phyloP scores from a whole-genome alignment of 2,888 invertebrate genomes.

The Orchesella flavescens region DNA sequence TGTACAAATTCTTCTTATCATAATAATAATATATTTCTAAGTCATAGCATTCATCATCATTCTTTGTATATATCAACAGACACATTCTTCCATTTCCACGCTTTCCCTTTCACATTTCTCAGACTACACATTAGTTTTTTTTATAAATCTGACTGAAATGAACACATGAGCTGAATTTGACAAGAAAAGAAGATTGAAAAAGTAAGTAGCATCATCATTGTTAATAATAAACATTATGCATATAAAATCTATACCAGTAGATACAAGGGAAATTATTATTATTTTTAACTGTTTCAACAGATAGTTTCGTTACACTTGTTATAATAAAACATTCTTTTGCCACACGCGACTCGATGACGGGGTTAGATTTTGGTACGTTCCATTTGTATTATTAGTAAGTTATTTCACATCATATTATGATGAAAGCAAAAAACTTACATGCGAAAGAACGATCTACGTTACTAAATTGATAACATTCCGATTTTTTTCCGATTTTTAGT shows the following conservation, averaged over 20 bases:
- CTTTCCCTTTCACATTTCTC: too few species aligned
- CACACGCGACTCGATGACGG: neutral
- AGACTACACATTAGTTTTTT: too few species aligned
- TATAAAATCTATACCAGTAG: constrained; percentile 4
- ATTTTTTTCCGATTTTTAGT: constrained; percentile 11
- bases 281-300: neutral
- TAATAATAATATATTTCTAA: too few species aligned
- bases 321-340: constrained; percentile 12
- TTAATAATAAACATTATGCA: constrained; percentile 5
- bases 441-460: constrained; percentile 60
- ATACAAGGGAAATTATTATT: neutral
- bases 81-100: too few species aligned
- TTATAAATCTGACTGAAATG: neutral
- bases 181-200: too few species aligned
- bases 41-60: too few species aligned
- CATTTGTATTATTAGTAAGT: neutral
- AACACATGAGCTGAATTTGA: neutral
- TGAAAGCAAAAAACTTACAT: constrained; percentile 43
- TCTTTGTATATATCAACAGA: too few species aligned
- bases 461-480: constrained; percentile 27
- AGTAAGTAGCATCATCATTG: neutral
- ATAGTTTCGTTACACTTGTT: neutral
- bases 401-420: constrained; percentile 38
- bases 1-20: too few species aligned
- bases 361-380: neutral